Percentiles rank a stretch among this genome's conserved stretches.
phyloP scores from a whole-genome alignment of 2,888 invertebrate genomes.

The Yponomeuta malinellus region DNA sequence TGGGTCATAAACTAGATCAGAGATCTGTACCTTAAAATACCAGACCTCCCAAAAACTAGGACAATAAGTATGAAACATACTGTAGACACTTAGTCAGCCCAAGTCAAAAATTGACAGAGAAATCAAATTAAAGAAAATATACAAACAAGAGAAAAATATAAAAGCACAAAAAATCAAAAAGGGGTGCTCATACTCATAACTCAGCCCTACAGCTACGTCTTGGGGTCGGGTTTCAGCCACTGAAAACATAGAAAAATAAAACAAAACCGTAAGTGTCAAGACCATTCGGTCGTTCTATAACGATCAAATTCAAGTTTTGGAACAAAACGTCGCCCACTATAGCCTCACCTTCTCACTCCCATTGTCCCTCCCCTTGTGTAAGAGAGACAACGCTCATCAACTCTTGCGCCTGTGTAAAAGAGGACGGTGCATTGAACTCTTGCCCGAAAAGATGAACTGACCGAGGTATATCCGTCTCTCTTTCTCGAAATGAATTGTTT shows the following conservation, averaged over 20 bases:
- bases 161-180: no score
- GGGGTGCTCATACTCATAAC: no score
- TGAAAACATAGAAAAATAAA: neutral
- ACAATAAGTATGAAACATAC: no score
- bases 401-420: conserved; percentile 62
- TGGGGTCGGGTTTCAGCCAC: no score
- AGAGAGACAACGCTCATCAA: conserved; percentile 37
- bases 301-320: conserved; percentile 66
- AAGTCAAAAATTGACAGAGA: no score
- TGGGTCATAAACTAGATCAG: no score
- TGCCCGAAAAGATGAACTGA: conserved; percentile 37
- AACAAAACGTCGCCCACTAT: conserved; percentile 63
- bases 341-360: conserved; percentile 36
- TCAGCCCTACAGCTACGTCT: no score
- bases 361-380: conserved; percentile 24
- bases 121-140: no score
- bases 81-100: no score
- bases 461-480: conserved; percentile 44
- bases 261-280: conserved; percentile 43
- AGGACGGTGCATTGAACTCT: conserved; percentile 68
- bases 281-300: conserved; percentile 44
- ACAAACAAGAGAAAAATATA: no score
- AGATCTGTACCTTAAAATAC: no score
- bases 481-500: conserved; percentile 36
- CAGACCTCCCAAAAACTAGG: no score